Evolutionary conservation across 2,797 vertebrate species (phyloP).

Genomic region (Pangasius macronema): DNA sequence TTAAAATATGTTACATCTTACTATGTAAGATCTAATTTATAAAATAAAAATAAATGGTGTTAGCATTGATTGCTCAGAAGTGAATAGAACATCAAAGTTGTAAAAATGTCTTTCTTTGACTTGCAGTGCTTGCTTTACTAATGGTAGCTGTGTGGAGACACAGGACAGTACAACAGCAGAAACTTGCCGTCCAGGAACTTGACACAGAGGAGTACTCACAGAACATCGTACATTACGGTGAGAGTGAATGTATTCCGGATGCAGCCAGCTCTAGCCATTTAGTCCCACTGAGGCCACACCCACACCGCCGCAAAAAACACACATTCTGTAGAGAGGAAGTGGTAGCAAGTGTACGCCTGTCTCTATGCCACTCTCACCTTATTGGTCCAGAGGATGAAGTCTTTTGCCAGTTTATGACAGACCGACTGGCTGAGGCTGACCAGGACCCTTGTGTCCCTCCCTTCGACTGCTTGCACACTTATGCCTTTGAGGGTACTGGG

Average conservation of each 20-base stretch:
- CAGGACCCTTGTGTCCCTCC: conserved; percentile 80
- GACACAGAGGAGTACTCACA: conserved; percentile 72
- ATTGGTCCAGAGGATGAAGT: conserved; percentile 85
- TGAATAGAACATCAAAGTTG: not conserved
- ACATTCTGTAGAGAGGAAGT: conserved; percentile 69
- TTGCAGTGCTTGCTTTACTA: conserved; percentile 81
- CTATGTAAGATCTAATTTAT: not conserved
- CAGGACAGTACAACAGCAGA: conserved; percentile 70
- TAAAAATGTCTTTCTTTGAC: not conserved
- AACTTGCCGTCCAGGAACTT: conserved; percentile 63
- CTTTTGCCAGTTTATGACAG: conserved; percentile 87
- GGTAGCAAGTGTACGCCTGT: conserved; percentile 79
- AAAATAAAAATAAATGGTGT: not conserved
- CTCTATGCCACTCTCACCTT: conserved; percentile 83
- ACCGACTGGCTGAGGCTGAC: conserved; percentile 86
- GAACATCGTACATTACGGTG: conserved; percentile 85
- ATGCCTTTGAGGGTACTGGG: conserved; percentile 85
- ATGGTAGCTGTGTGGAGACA: conserved; percentile 78
- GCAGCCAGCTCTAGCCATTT: conserved; percentile 55
- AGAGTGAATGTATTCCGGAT: conserved; percentile 60
- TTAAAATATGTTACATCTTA: not conserved
- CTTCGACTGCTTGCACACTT: conserved; percentile 85
- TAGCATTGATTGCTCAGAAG: not conserved
- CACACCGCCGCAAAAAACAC: conserved; percentile 64
- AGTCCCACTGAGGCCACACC: conserved; percentile 73